A percentile compares a stretch with the other conserved stretches of the same genome.
These are phyloP conservation scores for Ellobius talpinus DNA, from an alignment of 2,113 vertebrate species.

Conservation along the genomic window DNA sequence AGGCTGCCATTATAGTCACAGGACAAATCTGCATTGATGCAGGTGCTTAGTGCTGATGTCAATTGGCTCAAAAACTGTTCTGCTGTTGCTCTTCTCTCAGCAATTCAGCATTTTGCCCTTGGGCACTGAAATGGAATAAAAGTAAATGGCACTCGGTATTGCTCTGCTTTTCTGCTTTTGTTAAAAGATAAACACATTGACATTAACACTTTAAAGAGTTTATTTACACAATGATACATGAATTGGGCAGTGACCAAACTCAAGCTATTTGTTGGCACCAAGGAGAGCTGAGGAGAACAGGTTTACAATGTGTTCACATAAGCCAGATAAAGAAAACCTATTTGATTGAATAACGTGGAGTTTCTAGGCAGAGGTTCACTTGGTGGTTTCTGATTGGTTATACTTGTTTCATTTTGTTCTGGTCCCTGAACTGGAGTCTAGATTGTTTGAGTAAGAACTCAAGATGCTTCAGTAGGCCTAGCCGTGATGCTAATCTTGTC, in stretches of 20 bases:
- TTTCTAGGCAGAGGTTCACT: not conserved
- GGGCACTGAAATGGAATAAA: not conserved
- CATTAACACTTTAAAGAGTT: constrained; percentile 9
- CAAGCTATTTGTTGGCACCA: not conserved
- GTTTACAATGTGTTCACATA: not conserved
- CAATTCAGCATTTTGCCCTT: constrained; percentile 14
- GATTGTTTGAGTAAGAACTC: not conserved
- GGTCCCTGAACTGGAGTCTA: not conserved
- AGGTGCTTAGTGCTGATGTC: not conserved
- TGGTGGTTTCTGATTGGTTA: not conserved
- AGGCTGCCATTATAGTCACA: not conserved
- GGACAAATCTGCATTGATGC: not conserved
- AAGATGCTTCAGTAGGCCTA: not conserved
- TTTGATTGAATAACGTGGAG: not conserved
- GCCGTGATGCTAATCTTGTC: not conserved
- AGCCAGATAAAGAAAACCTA: not conserved
- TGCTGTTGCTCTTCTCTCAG: not conserved
- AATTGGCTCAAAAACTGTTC: not conserved
- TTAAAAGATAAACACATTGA: constrained; percentile 1
- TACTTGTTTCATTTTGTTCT: not conserved
- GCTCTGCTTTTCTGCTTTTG: not conserved
- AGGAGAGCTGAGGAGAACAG: not conserved
- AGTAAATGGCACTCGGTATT: not conserved
- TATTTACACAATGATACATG: not conserved
- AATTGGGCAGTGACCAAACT: not conserved